A percentile compares a stretch with the other conserved stretches of the same genome.
phyloP scores from a whole-genome alignment of 2,797 vertebrate genomes.

The Lemur catta region DNA sequence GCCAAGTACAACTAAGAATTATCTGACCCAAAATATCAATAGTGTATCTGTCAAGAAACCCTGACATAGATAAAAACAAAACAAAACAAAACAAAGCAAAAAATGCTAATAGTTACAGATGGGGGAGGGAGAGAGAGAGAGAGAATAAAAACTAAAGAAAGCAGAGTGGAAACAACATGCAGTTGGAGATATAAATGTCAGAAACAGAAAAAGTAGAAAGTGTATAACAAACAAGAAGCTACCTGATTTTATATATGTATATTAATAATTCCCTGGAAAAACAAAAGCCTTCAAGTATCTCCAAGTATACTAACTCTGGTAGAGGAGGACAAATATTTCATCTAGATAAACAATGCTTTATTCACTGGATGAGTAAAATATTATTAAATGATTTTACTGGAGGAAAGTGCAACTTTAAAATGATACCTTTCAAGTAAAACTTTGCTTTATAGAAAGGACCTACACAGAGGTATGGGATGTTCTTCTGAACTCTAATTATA shows the following conservation, averaged over 20 bases:
- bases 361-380: neutral
- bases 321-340: neutral
- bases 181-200: neutral
- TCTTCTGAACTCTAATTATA: constrained; percentile 51
- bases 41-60: neutral
- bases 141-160: neutral
- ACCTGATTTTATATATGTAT: neutral
- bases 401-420: constrained; percentile 9
- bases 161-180: neutral
- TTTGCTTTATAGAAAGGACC: neutral
- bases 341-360: constrained; percentile 14
- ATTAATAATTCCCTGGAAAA: neutral
- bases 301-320: neutral
- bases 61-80: neutral
- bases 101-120: neutral
- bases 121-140: neutral
- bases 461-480: neutral
- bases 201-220: neutral
- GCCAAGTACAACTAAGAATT: neutral
- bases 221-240: neutral
- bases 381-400: neutral
- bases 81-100: neutral
- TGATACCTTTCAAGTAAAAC: neutral
- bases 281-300: neutral
- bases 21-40: neutral